Conservation (phyloP, 2,113 vertebrate species). For the Malurus alboscapulatus region DNA sequence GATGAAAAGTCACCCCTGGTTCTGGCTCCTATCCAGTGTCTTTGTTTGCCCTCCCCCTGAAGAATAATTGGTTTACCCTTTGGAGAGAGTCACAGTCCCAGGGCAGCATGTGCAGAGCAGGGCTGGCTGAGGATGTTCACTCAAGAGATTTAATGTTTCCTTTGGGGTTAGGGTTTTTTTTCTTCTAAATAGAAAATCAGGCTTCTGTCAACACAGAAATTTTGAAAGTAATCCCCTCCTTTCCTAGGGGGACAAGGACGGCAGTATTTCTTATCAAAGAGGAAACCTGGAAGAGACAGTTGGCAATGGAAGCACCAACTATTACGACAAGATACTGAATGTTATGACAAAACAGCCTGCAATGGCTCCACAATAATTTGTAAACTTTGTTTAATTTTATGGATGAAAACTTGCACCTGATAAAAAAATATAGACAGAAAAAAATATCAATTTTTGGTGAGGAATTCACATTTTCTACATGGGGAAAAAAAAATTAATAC, state of each 20-base stretch:
- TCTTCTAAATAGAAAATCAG: neutral
- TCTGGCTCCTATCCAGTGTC: constrained; percentile 74
- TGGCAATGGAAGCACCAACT: neutral
- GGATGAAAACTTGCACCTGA: constrained; percentile 21
- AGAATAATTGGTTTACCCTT: constrained; percentile 60
- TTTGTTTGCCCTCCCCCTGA: constrained; percentile 54
- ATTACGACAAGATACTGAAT: neutral
- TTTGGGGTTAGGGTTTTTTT: neutral
- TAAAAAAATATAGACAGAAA: constrained; percentile 28
- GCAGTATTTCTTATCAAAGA: neutral
- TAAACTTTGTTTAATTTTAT: constrained; percentile 19
- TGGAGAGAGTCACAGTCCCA: constrained; percentile 38
- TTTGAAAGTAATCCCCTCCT: neutral
- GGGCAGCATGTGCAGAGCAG: constrained; percentile 10
- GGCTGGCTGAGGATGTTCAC: constrained; percentile 8
- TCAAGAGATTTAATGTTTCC: neutral
- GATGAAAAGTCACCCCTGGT: constrained; percentile 70
- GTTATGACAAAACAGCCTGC: neutral
- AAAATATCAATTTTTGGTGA: neutral
- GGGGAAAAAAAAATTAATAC: neutral
- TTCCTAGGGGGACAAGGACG: neutral
- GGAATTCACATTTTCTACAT: neutral
- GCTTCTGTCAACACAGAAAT: neutral
- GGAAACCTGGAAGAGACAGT: neutral
- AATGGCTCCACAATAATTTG: neutral